Conservation (phyloP, 2,888 invertebrate species). For the Vesta saturnalis region DNA sequence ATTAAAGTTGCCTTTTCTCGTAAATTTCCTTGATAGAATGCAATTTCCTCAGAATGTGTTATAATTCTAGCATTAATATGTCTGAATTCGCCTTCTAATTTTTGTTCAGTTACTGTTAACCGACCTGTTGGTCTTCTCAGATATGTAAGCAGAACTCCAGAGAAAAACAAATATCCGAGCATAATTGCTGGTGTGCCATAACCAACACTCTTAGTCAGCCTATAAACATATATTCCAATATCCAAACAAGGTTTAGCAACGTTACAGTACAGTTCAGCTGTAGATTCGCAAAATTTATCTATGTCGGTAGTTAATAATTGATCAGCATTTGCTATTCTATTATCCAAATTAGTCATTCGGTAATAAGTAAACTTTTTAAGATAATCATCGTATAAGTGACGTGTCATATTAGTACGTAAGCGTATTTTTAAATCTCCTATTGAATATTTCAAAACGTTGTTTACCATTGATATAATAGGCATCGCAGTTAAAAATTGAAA, state of each 20-base stretch:
- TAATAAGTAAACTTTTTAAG: constrained; percentile 97
- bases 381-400: constrained; percentile 90
- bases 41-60: constrained; percentile 96
- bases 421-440: constrained; percentile 92
- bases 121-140: constrained; percentile 86
- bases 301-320: constrained; percentile 96
- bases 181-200: constrained; percentile 90
- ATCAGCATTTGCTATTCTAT: constrained; percentile 94
- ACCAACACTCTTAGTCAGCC: constrained; percentile 83
- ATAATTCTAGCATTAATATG: constrained; percentile 96
- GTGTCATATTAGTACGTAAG: constrained; percentile 88
- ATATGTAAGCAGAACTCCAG: constrained; percentile 88
- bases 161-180: constrained; percentile 86
- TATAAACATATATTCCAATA: constrained; percentile 92
- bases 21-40: constrained; percentile 83
- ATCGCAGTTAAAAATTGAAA: constrained; percentile 83
- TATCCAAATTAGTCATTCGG: constrained; percentile 95
- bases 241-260: constrained; percentile 95
- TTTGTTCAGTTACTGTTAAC: constrained; percentile 94
- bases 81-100: constrained; percentile 97
- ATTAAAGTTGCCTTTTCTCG: constrained; percentile 89
- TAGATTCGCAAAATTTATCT: constrained; percentile 96
- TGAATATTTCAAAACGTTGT: constrained; percentile 94
- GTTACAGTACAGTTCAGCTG: constrained; percentile 96
- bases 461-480: constrained; percentile 92